phyloP scores from a whole-genome alignment of 2,888 invertebrate genomes.

The Rhodophaea formosa region DNA sequence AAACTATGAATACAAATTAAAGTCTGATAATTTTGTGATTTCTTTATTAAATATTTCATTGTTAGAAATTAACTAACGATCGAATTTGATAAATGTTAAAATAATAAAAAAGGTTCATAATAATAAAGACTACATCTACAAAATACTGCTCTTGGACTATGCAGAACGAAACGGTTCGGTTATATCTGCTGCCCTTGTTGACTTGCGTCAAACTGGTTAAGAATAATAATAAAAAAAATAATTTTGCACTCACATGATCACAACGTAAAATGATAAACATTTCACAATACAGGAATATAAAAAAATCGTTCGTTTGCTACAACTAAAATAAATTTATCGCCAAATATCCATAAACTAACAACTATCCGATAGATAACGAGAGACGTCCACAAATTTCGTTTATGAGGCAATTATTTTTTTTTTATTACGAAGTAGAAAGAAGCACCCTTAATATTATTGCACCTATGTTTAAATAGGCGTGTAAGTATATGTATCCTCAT shows the following conservation, averaged over 20 bases:
- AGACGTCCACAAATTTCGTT: slow-evolving; percentile 6
- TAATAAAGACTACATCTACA: slow-evolving; percentile 78
- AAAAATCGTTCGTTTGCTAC: slow-evolving; percentile 46
- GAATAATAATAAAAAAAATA: slow-evolving; percentile 52
- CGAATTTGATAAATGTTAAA: slow-evolving; percentile 77
- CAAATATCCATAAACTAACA: slow-evolving; percentile 30
- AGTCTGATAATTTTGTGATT: slow-evolving; percentile 69
- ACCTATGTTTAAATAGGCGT: background rate
- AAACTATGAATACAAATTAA: slow-evolving; percentile 42
- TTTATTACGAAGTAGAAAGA: background rate
- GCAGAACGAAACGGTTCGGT: slow-evolving; percentile 65
- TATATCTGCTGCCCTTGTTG: slow-evolving; percentile 71
- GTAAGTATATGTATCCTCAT: background rate
- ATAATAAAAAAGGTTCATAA: slow-evolving; percentile 68
- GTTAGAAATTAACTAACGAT: slow-evolving; percentile 81
- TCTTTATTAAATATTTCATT: slow-evolving; percentile 81
- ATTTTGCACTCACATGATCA: slow-evolving; percentile 80
- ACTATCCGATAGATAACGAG: slow-evolving; percentile 4
- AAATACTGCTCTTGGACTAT: slow-evolving; percentile 79
- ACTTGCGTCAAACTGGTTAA: slow-evolving; percentile 66
- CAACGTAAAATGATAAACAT: slow-evolving; percentile 78
- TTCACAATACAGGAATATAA: slow-evolving; percentile 76
- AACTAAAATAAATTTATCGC: slow-evolving; percentile 41
- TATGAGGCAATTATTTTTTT: background rate
- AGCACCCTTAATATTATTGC: slow-evolving; percentile 2